Evolutionary conservation across 1,140 invertebrate species (phyloP), one percentile per base, ranked within the genome.

Genomic region (Melitaea cinxia): DNA sequence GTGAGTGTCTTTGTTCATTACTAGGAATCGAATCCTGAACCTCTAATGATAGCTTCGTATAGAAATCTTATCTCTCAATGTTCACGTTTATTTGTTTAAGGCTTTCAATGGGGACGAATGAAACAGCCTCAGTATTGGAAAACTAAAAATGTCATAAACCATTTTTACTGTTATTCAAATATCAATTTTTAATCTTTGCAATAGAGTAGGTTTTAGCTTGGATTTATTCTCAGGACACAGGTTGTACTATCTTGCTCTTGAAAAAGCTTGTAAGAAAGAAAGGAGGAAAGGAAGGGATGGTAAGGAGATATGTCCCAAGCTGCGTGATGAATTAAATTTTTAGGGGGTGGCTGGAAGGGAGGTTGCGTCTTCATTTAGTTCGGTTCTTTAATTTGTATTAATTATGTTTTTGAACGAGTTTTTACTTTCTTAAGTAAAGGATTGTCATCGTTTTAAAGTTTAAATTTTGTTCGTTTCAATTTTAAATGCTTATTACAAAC

Each of bases 261-360:
- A 89, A 89, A 88, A 88, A 88, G 82, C 82, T 82, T 82, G 82
- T 82, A 89, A 88, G 88, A 88, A 90, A 90, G 88, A 88, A 89
- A 83, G 83, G 84, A 69, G 80, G 72, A 85, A 87, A 85, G n/a
- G n/a, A n/a, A 78, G 85, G 87, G 82, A 85, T 80, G 73, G 69
- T 60, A 72, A 77, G 85, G 78, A 80, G 85, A 88, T 85, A 83
- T 86, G 84, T 88, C 84, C 88, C 85, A 79, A 72, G 77, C 78
- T 75, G 70, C 71, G 35, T 90, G 88, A 90, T 90, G 88, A 90
- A 90, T 90, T 90, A 90, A 90, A 90, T 90, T 90, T 90, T 90
- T 90, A 85, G 83, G 75, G 85, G 88, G 85, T 76, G 80, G 78
- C 70, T 76, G 75, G 77, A 74, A 78, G 78, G 76, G 77, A 76